Conservation (phyloP, 37 sponge, comb jelly and placozoan species). For the Cliona cf. orientalis region DNA sequence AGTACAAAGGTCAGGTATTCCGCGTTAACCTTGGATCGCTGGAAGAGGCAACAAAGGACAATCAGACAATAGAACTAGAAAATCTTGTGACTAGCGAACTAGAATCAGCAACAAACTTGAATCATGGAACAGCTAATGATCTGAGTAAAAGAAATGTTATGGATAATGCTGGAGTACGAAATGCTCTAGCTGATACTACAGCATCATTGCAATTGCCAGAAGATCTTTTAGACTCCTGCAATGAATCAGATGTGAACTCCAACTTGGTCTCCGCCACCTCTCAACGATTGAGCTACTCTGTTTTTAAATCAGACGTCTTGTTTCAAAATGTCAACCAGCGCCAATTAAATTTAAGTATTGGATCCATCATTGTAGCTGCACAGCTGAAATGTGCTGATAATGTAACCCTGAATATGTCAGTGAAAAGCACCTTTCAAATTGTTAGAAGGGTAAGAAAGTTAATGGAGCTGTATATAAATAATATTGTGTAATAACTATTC, state of each 20-base stretch:
- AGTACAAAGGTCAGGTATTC: conserved; percentile 19
- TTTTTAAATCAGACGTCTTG: conserved; percentile 25
- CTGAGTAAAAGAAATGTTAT: neutral
- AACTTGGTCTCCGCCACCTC: neutral
- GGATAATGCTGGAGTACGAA: too few relatives aligned
- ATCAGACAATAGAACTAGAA: neutral
- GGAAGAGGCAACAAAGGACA: conserved; percentile 1
- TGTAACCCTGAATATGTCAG: neutral
- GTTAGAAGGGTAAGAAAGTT: neutral
- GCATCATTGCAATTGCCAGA: conserved; percentile 3
- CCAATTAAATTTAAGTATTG: neutral
- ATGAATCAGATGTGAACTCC: too few relatives aligned
- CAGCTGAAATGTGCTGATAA: conserved; percentile 10
- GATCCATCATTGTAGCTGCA: conserved; percentile 18
- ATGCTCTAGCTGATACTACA: too few relatives aligned
- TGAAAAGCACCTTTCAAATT: neutral
- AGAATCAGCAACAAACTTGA: too few relatives aligned
- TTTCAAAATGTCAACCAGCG: conserved; percentile 8
- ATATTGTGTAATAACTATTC: neutral
- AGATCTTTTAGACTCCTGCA: neutral
- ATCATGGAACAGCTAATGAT: too few relatives aligned
- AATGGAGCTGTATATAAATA: neutral
- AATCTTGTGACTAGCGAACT: neutral
- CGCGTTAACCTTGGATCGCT: conserved; percentile 39
- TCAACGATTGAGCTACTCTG: conserved; percentile 14